phyloP scores from a whole-genome alignment of 2,113 vertebrate species.

The Notothenia rossii region DNA sequence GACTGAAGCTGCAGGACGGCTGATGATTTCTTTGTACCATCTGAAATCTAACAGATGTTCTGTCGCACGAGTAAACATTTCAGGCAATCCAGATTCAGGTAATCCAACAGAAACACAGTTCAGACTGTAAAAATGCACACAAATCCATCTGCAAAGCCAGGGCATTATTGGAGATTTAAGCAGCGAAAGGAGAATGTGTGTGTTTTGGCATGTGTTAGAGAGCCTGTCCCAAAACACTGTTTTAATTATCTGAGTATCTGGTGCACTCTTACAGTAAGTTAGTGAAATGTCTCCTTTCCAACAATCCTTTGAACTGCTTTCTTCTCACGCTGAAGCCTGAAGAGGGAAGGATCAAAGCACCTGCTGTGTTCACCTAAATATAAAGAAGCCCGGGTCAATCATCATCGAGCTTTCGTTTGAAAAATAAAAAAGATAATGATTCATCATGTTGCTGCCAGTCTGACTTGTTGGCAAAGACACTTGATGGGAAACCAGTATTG shows the following conservation, averaged over 20 bases:
- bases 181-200: conserved; percentile 7
- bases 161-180: conserved; percentile 18
- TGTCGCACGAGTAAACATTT: conserved; percentile 1
- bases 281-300: conserved; percentile 1
- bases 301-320: conserved; percentile 16
- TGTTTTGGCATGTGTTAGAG: conserved; percentile 11
- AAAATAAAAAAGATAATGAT: conserved; percentile 49
- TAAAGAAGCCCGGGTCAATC: conserved; percentile 62
- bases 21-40: not conserved
- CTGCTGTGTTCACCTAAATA: conserved; percentile 48
- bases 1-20: not conserved
- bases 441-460: conserved; percentile 37
- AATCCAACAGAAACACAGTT: conserved; percentile 14
- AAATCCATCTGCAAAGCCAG: conserved; percentile 21
- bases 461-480: conserved; percentile 48
- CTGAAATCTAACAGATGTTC: not conserved
- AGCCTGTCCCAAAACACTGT: conserved; percentile 24
- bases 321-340: conserved; percentile 28
- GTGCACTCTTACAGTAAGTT: conserved; percentile 3
- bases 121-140: conserved; percentile 7
- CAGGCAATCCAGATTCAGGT: conserved; percentile 10
- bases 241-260: conserved; percentile 25
- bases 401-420: conserved; percentile 58
- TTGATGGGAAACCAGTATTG: conserved; percentile 50
- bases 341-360: conserved; percentile 58